phyloP scores from a whole-genome alignment of 1,140 invertebrate species.

The Drosophila funebris region DNA sequence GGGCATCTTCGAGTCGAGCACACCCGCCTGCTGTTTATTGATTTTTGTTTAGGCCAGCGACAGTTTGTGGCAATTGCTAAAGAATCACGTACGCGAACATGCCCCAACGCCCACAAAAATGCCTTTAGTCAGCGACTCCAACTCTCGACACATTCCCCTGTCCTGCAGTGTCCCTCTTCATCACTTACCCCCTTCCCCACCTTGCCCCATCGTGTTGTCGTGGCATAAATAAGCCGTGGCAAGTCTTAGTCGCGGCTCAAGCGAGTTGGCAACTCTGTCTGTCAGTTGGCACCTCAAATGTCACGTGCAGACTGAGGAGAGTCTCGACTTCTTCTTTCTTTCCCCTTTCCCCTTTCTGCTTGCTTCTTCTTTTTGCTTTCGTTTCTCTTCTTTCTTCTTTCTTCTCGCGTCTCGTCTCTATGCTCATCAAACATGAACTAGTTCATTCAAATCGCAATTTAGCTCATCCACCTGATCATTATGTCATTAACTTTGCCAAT shows the following conservation, averaged over 20 bases:
- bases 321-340: not conserved
- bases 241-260: slow-evolving; percentile 27
- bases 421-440: slow-evolving; percentile 37
- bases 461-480: slow-evolving; percentile 21
- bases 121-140: slow-evolving; percentile 10
- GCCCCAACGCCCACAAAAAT: slow-evolving; percentile 28
- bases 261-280: slow-evolving; percentile 33
- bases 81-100: slow-evolving; percentile 63
- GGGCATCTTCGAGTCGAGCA: not conserved
- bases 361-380: not conserved
- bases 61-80: slow-evolving; percentile 53
- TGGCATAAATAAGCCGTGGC: slow-evolving; percentile 50
- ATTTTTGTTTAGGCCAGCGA: slow-evolving; percentile 32
- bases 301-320: slow-evolving; percentile 31
- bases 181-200: not conserved
- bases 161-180: not conserved
- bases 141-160: not conserved
- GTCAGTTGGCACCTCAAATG: slow-evolving; percentile 55
- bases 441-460: slow-evolving; percentile 45
- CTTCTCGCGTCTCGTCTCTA: not conserved
- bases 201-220: slow-evolving; percentile 46
- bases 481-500: slow-evolving; percentile 31
- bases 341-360: not conserved
- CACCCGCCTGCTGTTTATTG: slow-evolving; percentile 16
- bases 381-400: not conserved